Evolutionary conservation across 2,888 invertebrate genomes (phyloP), one percentile per base, ranked within the genome.

Genomic region (Cheilosia pagana): DNA sequence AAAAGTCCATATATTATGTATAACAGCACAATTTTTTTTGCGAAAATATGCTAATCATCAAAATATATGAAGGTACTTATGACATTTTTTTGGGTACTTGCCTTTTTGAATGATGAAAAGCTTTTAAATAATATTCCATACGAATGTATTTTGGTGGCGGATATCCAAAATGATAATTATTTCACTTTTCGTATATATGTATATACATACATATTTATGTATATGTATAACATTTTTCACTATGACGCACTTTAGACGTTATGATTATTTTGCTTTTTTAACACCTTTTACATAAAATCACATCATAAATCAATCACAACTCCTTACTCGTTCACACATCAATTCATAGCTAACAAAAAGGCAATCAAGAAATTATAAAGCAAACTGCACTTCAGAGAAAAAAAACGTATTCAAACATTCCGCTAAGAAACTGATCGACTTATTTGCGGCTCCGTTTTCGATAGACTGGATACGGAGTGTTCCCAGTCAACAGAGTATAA

Each of bases 401-500:
- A 81, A 76, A 76, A 57, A 43, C 10, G 25, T 65, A 25, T 55
- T 50, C 41, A 48, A 57, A 62, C 48, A 39, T 31, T 14, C 53
- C 60, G 60, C 60, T 72, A 12, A 12, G 25, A 50, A 55, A 43
- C 65, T 53, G 67, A 62, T 50, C 77, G 67, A 72, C 82, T 67
- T 72, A 72, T 21, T 57, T 57, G 35, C 55, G 50, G 71, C 67
- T 45, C 72, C 43, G 52, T 78, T 68, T 74, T 78, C 57, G 16
- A 45, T 39, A 74, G 50, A 83, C 82, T 83, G 78, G 55, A 74
- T 78, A 68, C 16, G 28, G 16, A 72, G 31, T 43, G 50, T 16
- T 72, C 60, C 53, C 55, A 55, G 62, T 52, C 57, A 39, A 10
- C 10, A 52, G 48, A 31, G 63, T 68, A 83, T 82, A 67, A 67